Evolutionary conservation across 2,113 vertebrate species (phyloP).

Genomic region (Python bivittatus): DNA sequence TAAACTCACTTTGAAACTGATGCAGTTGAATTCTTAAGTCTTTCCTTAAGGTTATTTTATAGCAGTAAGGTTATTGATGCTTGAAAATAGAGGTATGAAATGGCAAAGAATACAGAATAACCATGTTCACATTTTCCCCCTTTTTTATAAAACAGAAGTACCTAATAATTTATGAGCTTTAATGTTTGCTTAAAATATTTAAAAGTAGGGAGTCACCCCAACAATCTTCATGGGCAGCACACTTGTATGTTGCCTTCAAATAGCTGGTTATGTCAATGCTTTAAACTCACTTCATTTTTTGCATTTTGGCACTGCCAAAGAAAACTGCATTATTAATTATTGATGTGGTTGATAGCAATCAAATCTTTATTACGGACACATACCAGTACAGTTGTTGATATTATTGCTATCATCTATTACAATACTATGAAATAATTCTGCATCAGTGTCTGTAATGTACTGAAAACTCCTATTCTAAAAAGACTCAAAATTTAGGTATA

Average conservation of each 20-base stretch:
- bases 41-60: constrained; percentile 5
- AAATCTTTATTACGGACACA: not conserved
- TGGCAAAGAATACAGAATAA: not conserved
- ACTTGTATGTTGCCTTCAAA: not conserved
- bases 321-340: not conserved
- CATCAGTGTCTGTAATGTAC: not conserved
- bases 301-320: not conserved
- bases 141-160: not conserved
- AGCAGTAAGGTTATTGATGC: not conserved
- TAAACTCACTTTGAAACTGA: constrained; percentile 18
- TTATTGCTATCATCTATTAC: not conserved
- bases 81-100: not conserved
- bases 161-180: not conserved
- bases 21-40: not conserved
- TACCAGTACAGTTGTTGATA: not conserved
- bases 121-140: not conserved
- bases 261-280: not conserved
- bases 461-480: not conserved
- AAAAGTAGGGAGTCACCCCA: not conserved
- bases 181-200: not conserved
- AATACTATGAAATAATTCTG: not conserved
- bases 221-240: not conserved
- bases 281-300: no score
- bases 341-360: not conserved
- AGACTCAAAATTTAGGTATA: not conserved